Evolutionary conservation across 2,888 invertebrate species (phyloP).

Genomic region (Caenorhabditis macrosperma): DNA sequence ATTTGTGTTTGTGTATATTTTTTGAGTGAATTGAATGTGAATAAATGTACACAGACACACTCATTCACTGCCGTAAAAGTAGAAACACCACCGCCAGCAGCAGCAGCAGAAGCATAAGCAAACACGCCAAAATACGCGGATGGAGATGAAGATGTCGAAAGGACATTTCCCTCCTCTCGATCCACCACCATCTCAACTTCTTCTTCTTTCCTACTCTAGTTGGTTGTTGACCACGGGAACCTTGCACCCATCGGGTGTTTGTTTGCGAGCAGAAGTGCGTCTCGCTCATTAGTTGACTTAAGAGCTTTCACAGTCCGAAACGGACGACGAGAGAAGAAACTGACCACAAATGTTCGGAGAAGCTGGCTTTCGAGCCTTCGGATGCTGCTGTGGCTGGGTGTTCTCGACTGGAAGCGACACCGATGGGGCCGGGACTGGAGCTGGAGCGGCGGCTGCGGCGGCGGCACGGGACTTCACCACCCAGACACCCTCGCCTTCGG

Average conservation of each 20-base stretch:
- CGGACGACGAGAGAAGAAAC: constrained; percentile 44
- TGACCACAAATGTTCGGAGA: constrained; percentile 73
- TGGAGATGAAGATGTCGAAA: constrained; percentile 7
- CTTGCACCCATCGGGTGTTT: constrained; percentile 11
- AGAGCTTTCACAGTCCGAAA: constrained; percentile 28
- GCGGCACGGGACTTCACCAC: constrained; percentile 77
- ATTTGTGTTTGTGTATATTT: constrained; percentile 52
- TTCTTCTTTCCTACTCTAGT: constrained; percentile 12
- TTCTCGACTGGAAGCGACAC: constrained; percentile 60
- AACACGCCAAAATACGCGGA: constrained; percentile 12
- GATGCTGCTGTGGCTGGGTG: constrained; percentile 68
- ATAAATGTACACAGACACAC: constrained; percentile 32
- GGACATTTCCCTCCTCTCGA: constrained; percentile 1
- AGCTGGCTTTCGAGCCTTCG: constrained; percentile 63
- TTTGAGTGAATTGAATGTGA: constrained; percentile 41
- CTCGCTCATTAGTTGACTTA: constrained; percentile 49
- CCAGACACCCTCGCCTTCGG: constrained; percentile 78
- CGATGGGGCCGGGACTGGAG: constrained; percentile 44
- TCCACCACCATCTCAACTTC: no score
- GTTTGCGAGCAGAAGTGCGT: constrained; percentile 38
- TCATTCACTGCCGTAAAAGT: constrained; percentile 17
- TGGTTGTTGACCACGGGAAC: constrained; percentile 34
- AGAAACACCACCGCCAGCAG: no score
- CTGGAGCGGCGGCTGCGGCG: constrained; percentile 61
- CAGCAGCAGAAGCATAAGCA: constrained; percentile 49